A percentile compares a stretch with the other conserved stretches of the same genome.
These are phyloP conservation scores for Panagrolaimus sp. DNA, from an alignment of 1,140 invertebrate genomes.

Conservation along the genomic window DNA sequence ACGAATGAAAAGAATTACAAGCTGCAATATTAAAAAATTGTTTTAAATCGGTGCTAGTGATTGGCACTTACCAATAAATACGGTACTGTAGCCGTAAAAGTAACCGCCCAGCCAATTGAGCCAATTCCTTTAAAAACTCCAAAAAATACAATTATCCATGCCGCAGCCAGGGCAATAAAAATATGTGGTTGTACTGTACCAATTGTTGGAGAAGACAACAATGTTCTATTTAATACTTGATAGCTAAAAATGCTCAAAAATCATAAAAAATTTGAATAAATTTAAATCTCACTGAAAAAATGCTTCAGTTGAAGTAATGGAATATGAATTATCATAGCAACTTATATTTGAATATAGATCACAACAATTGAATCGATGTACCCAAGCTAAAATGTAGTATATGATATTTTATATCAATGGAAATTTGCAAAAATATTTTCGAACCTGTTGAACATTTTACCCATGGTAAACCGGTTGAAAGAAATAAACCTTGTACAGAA, in stretches of 20 bases:
- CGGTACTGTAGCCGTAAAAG: constrained; percentile 45
- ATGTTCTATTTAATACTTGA: constrained; percentile 52
- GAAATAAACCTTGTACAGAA: constrained; percentile 49
- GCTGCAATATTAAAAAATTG: constrained; percentile 31
- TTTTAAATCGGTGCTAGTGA: constrained; percentile 3
- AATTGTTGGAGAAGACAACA: constrained; percentile 31
- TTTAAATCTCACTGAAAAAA: constrained; percentile 51
- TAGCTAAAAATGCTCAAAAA: constrained; percentile 31
- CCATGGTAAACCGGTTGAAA: constrained; percentile 39
- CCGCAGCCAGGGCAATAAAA: constrained; percentile 44
- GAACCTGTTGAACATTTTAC: constrained; percentile 36
- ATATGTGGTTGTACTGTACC: constrained; percentile 42
- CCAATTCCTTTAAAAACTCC: constrained; percentile 57
- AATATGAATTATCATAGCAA: constrained; percentile 36
- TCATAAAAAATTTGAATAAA: not conserved
- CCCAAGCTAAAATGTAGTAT: constrained; percentile 41
- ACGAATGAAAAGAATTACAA: constrained; percentile 51
- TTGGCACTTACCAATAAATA: constrained; percentile 31
- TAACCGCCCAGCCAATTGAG: constrained; percentile 56
- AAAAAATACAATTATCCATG: constrained; percentile 57
- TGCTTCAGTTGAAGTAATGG: constrained; percentile 53
- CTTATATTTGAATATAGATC: constrained; percentile 24
- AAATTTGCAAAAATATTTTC: not conserved
- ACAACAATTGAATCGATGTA: constrained; percentile 46
- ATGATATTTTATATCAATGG: not conserved